Evolutionary conservation across 2,888 invertebrate species (phyloP).

Genomic region (Hermodice carunculata): DNA sequence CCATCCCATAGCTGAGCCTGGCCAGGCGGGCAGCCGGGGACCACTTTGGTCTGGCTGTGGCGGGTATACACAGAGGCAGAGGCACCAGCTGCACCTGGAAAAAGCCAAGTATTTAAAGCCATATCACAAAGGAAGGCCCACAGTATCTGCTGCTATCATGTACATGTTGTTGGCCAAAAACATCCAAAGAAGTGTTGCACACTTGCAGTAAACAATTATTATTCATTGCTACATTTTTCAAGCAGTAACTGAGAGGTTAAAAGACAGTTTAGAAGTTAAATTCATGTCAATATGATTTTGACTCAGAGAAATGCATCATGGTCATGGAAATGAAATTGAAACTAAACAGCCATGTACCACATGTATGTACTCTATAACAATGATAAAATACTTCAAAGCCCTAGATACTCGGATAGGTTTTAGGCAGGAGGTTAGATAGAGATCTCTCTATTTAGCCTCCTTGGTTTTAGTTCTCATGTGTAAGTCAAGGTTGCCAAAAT

Average conservation of each 20-base stretch:
- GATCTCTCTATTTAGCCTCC: too few species aligned
- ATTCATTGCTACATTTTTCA: neutral
- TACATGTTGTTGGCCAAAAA: neutral
- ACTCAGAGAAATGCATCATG: neutral
- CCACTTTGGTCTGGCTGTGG: constrained; percentile 86
- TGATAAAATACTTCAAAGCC: too few species aligned
- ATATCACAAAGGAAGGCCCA: neutral
- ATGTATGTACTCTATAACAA: too few species aligned
- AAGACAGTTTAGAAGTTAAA: too few species aligned
- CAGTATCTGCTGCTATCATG: neutral
- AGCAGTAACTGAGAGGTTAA: too few species aligned
- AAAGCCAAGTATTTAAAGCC: constrained; percentile 61
- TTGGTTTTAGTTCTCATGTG: too few species aligned
- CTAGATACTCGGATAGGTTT: too few species aligned
- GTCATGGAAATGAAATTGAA: neutral
- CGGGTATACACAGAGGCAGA: constrained; percentile 79
- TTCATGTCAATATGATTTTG: too few species aligned
- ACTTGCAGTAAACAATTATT: neutral
- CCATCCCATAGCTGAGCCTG: constrained; percentile 93
- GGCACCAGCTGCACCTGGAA: constrained; percentile 36
- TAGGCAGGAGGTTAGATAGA: too few species aligned
- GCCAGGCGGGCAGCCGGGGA: constrained; percentile 86
- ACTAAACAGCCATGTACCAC: neutral
- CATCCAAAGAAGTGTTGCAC: neutral
- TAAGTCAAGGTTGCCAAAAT: too few species aligned